Evolutionary conservation across 2,797 vertebrate genomes (phyloP).

Genomic region (Urophycis tenuis): DNA sequence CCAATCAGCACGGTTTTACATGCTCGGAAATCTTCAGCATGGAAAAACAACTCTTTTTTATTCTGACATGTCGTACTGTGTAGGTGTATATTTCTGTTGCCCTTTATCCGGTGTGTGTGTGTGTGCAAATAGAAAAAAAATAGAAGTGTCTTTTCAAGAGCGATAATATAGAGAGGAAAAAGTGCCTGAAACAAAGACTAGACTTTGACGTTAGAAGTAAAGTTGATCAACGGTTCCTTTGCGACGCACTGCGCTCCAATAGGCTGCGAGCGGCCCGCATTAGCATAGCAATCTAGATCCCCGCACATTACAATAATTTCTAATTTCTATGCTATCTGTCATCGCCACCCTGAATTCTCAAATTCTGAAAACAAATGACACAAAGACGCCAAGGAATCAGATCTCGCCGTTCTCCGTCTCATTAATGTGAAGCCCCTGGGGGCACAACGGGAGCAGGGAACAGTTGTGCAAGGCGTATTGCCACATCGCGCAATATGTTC

Average conservation of each 20-base stretch:
- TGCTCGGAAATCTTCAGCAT: neutral
- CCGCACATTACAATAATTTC: constrained; percentile 63
- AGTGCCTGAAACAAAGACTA: neutral
- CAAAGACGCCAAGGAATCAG: constrained; percentile 32
- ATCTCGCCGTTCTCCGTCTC: constrained; percentile 8
- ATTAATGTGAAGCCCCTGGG: neutral
- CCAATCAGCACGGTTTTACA: neutral
- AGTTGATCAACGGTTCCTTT: neutral
- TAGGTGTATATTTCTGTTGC: neutral
- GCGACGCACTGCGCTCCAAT: constrained; percentile 33
- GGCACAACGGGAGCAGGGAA: neutral
- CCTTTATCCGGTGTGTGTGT: neutral
- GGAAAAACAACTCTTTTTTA: neutral
- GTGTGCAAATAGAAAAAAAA: neutral
- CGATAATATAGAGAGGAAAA: neutral
- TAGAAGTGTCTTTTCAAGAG: neutral
- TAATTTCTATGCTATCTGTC: constrained; percentile 62
- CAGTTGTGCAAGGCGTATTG: neutral
- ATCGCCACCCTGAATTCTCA: constrained; percentile 31
- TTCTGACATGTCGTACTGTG: neutral
- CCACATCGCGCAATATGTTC: neutral
- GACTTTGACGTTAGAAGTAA: constrained; percentile 15
- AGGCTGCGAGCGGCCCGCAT: constrained; percentile 25
- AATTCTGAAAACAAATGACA: constrained; percentile 30
- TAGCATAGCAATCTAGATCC: constrained; percentile 42